These are phyloP conservation scores for Drosophila leonis DNA, from an alignment of 2,888 invertebrate species.

Conservation along the genomic window DNA sequence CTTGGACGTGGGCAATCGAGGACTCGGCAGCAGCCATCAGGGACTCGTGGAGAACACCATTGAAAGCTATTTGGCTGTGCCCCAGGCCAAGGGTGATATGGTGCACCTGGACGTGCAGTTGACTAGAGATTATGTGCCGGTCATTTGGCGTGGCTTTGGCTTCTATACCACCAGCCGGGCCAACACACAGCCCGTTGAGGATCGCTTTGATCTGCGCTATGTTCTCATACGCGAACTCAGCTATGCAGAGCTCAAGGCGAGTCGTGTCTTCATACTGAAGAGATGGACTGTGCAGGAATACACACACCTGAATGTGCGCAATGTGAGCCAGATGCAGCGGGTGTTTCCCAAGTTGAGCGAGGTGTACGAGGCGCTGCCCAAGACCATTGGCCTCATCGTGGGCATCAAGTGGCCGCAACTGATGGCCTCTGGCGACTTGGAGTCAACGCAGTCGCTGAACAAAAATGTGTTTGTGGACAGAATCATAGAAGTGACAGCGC, in stretches of 20 bases:
- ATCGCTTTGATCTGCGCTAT: slow-evolving; percentile 92
- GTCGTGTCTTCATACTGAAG: slow-evolving; percentile 92
- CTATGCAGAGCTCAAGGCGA: slow-evolving; percentile 93
- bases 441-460: slow-evolving; percentile 92
- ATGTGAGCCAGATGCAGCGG: slow-evolving; percentile 87
- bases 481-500: slow-evolving; percentile 92
- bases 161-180: slow-evolving; percentile 88
- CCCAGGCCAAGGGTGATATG: slow-evolving; percentile 96
- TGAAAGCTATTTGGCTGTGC: slow-evolving; percentile 95
- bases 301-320: slow-evolving; percentile 91
- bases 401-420: slow-evolving; percentile 99
- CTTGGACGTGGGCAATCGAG: slow-evolving; percentile 97
- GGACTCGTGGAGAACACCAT: slow-evolving; percentile 94
- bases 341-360: slow-evolving; percentile 96
- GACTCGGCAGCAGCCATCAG: slow-evolving; percentile 92
- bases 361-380: slow-evolving; percentile 91
- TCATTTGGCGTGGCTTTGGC: slow-evolving; percentile 97
- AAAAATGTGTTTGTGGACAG: slow-evolving; percentile 95
- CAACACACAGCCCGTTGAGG: slow-evolving; percentile 87
- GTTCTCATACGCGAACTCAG: slow-evolving; percentile 97
- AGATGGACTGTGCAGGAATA: slow-evolving; percentile 89
- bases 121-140: slow-evolving; percentile 96
- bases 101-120: slow-evolving; percentile 99
- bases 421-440: slow-evolving; percentile 92
- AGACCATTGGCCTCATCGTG: slow-evolving; percentile 95